Conservation (phyloP, 2,888 invertebrate genomes). For the Strigamia transsilvanica region DNA sequence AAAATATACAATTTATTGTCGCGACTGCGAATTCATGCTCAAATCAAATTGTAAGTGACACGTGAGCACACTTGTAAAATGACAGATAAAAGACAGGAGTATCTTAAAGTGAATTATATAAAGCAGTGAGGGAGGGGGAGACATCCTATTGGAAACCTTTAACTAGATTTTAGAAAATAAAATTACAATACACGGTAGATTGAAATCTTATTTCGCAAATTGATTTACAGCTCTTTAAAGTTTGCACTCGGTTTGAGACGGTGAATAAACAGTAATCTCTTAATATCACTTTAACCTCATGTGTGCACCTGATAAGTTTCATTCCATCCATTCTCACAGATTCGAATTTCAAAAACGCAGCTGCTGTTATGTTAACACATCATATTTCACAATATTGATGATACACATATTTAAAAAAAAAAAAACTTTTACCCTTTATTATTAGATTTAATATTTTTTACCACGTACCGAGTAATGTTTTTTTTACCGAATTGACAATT, state of each 20-base stretch:
- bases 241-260: background rate
- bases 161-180: background rate
- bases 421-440: background rate
- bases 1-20: background rate
- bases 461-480: background rate
- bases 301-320: slow-evolving; percentile 34
- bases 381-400: background rate
- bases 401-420: background rate
- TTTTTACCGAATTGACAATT: slow-evolving; percentile 16
- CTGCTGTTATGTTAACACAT: background rate
- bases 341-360: slow-evolving; percentile 18
- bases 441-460: background rate
- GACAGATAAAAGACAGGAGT: slow-evolving; percentile 34
- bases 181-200: background rate
- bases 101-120: background rate
- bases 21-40: background rate
- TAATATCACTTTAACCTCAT: slow-evolving; percentile 23
- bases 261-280: slow-evolving; percentile 33
- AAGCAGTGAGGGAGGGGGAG: background rate
- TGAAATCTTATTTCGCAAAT: background rate
- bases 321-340: background rate
- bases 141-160: slow-evolving; percentile 10
- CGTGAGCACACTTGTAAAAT: background rate
- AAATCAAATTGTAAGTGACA: background rate
- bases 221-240: slow-evolving; percentile 6